These are phyloP conservation scores for Cotesia glomerata DNA, from an alignment of 1,140 invertebrate species.

Conservation along the genomic window DNA sequence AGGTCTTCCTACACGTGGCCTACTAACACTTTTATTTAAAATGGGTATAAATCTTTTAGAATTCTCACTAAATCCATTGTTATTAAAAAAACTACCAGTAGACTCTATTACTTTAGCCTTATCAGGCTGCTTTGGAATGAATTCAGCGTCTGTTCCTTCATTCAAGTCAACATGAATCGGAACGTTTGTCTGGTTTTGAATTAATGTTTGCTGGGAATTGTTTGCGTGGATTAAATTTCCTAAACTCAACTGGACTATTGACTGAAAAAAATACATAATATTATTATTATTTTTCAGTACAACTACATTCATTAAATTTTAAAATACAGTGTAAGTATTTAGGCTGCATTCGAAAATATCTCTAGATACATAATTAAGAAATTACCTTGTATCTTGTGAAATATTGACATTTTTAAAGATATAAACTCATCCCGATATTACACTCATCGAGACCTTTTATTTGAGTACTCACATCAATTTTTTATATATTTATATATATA, in stretches of 20 bases:
- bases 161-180: background rate
- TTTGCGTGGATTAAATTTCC: conserved; percentile 24
- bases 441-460: too few species aligned
- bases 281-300: background rate
- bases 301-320: background rate
- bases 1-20: conserved; percentile 41
- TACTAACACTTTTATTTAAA: conserved; percentile 27
- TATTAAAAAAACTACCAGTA: background rate
- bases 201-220: conserved; percentile 24
- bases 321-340: background rate
- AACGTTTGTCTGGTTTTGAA: conserved; percentile 20
- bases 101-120: background rate
- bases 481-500: too few species aligned
- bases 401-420: too few species aligned
- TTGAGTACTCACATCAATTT: too few species aligned
- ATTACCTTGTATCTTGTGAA: too few species aligned
- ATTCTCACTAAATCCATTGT: background rate
- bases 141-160: background rate
- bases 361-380: too few species aligned
- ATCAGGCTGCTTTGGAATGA: background rate
- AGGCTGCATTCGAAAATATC: too few species aligned
- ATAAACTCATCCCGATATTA: too few species aligned
- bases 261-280: conserved; percentile 31
- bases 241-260: conserved; percentile 42
- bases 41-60: background rate